Conservation (phyloP, 2,797 vertebrate species). For the Acrossocheilus fasciatus region DNA sequence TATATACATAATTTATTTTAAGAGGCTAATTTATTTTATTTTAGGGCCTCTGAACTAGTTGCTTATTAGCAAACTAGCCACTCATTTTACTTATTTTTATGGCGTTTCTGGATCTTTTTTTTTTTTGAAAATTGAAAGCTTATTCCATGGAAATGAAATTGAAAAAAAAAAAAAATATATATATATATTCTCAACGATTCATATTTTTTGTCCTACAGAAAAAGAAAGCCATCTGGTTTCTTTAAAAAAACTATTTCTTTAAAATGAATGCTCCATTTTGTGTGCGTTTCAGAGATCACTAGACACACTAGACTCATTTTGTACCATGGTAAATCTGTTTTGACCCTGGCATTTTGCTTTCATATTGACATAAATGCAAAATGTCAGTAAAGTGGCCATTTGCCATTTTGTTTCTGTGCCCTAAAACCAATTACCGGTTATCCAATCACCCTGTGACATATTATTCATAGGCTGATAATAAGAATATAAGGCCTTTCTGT, state of each 20-base stretch:
- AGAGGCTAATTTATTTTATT: no score
- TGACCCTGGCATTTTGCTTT: not conserved
- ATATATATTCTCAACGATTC: no score
- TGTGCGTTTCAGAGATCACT: not conserved
- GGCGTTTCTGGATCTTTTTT: no score
- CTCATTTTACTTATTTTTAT: not conserved
- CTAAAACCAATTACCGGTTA: not conserved
- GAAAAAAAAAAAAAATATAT: no score
- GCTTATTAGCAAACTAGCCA: not conserved
- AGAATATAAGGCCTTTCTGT: conserved; percentile 8
- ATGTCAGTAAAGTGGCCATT: not conserved
- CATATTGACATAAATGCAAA: not conserved
- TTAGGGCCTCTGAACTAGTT: no score
- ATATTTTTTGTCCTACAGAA: no score
- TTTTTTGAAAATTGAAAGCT: no score
- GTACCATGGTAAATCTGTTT: not conserved
- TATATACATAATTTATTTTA: no score
- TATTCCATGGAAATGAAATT: no score
- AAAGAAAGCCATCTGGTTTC: no score
- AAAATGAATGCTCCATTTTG: not conserved
- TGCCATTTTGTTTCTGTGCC: not conserved
- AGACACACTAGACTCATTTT: not conserved
- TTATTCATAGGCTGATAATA: not conserved
- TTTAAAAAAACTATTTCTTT: not conserved
- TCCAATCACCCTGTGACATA: conserved; percentile 18